phyloP scores from a whole-genome alignment of 1,140 invertebrate genomes.

The Lepidotrigona ventralis region DNA sequence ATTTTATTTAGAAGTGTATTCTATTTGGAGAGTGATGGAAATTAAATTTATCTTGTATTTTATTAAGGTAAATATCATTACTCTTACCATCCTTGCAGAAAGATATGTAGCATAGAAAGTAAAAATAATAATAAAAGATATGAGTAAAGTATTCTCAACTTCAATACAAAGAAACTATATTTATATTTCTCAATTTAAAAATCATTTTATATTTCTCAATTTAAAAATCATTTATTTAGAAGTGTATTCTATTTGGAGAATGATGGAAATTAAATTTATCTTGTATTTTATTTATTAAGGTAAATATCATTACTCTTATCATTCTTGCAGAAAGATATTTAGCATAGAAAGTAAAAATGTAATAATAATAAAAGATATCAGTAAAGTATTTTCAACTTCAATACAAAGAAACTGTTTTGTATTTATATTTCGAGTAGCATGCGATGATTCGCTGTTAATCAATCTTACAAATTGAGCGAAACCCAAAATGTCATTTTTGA shows the following conservation, averaged over 20 bases:
- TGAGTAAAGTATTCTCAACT: background rate
- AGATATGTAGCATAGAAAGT: too few relatives aligned
- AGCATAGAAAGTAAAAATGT: too few relatives aligned
- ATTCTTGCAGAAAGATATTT: background rate
- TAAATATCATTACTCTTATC: background rate
- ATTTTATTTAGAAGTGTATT: background rate
- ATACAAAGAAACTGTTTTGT: background rate
- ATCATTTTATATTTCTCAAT: too few relatives aligned
- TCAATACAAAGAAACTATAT: background rate
- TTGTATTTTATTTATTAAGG: background rate
- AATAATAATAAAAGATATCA: too few relatives aligned
- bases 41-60: background rate
- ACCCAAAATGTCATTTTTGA: slow-evolving; percentile 12
- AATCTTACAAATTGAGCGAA: background rate
- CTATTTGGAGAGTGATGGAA: background rate
- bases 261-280: background rate
- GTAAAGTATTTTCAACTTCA: background rate
- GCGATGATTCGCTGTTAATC: background rate
- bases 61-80: background rate
- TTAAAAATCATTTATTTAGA: background rate
- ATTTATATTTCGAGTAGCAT: background rate
- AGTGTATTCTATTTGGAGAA: background rate
- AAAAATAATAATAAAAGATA: too few relatives aligned
- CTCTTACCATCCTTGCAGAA: background rate
- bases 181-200: too few relatives aligned